These are phyloP conservation scores for Cartodere bifasciata DNA, from an alignment of 2,888 invertebrate species.

Conservation along the genomic window DNA sequence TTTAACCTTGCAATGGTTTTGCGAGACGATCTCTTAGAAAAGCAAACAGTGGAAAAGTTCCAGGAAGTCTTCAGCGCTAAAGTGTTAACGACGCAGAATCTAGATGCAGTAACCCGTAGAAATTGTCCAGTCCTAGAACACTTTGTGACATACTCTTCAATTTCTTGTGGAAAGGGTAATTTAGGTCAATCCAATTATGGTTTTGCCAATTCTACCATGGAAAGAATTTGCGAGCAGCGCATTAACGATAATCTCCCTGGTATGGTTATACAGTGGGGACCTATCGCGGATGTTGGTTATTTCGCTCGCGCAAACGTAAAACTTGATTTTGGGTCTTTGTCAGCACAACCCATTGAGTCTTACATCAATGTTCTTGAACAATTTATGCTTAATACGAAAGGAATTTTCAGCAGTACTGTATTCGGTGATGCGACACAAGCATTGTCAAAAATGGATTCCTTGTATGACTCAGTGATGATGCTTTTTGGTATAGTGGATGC, in stretches of 20 bases:
- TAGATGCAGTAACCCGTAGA: constrained; percentile 41
- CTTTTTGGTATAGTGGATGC: constrained; percentile 20
- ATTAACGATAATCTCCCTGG: constrained; percentile 18
- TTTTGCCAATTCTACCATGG: constrained; percentile 22
- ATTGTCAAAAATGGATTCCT: constrained; percentile 10
- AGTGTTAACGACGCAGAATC: constrained; percentile 41
- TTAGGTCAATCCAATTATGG: constrained; percentile 22
- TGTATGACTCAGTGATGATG: constrained; percentile 16
- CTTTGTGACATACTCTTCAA: constrained; percentile 21
- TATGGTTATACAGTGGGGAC: constrained; percentile 22
- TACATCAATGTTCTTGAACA: constrained; percentile 16
- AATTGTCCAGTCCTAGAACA: constrained; percentile 31
- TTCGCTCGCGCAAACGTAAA: constrained; percentile 12
- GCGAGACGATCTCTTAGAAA: constrained; percentile 40
- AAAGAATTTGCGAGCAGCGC: constrained; percentile 20
- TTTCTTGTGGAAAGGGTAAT: constrained; percentile 20
- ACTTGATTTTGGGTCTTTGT: constrained; percentile 10
- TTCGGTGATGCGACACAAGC: constrained; percentile 5
- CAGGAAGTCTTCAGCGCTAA: constrained; percentile 43
- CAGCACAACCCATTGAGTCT: constrained; percentile 16
- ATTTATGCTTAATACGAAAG: constrained; percentile 16
- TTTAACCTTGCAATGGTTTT: constrained; percentile 51
- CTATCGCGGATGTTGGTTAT: constrained; percentile 20
- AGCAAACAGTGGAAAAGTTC: constrained; percentile 40
- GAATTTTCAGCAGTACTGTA: constrained; percentile 17